phyloP scores from a whole-genome alignment of 2,113 vertebrate genomes.

The Corvus hawaiiensis region DNA sequence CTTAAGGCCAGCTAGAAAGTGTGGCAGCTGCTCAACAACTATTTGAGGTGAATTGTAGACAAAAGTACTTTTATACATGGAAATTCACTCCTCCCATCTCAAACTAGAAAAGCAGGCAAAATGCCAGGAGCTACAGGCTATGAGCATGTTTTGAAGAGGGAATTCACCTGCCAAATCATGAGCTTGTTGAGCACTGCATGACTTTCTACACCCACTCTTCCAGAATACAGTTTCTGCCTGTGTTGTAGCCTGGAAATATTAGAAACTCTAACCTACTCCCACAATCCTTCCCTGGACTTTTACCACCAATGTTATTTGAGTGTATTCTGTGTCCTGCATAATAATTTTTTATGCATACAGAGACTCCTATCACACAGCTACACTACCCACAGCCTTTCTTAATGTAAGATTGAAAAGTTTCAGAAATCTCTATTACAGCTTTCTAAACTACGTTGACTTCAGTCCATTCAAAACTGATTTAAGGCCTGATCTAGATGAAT shows the following conservation, averaged over 20 bases:
- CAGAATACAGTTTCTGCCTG: not conserved
- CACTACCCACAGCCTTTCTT: not conserved
- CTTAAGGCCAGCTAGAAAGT: not conserved
- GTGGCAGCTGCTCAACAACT: not conserved
- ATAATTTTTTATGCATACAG: not conserved
- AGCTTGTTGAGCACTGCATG: not conserved
- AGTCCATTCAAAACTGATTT: not conserved
- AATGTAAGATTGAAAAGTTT: not conserved
- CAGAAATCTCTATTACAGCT: not conserved
- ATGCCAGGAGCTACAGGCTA: not conserved
- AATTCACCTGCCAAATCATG: constrained; percentile 19
- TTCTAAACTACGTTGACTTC: not conserved
- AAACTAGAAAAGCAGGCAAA: constrained; percentile 6
- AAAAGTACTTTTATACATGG: constrained; percentile 15
- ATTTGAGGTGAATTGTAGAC: not conserved
- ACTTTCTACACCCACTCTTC: not conserved
- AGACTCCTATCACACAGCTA: not conserved
- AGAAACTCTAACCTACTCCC: not conserved
- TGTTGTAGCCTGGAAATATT: not conserved
- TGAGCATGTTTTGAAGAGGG: not conserved
- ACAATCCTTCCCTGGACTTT: not conserved
- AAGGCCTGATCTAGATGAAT: not conserved
- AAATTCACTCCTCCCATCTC: not conserved
- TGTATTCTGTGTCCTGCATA: not conserved
- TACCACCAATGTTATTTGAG: not conserved